A percentile compares a stretch with the other conserved stretches of the same genome.
phyloP scores from a whole-genome alignment of 2,888 invertebrate species.

The Macaria liturata region DNA sequence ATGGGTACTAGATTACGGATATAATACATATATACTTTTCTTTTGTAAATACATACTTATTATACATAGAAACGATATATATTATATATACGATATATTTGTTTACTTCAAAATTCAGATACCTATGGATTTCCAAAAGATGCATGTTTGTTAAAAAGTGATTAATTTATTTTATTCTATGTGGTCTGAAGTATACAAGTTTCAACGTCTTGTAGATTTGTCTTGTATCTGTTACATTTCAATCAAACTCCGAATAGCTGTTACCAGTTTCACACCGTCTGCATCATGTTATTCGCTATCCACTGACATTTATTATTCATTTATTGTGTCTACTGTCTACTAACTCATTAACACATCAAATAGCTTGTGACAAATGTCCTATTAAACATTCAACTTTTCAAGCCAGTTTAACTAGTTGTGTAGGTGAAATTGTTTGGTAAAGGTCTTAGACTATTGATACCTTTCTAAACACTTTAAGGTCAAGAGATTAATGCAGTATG shows the following conservation, averaged over 20 bases:
- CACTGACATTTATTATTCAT: constrained; percentile 43
- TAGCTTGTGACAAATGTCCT: constrained; percentile 25
- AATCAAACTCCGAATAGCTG: not conserved
- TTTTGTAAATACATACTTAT: too few species aligned
- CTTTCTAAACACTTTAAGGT: constrained; percentile 64
- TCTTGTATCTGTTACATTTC: too few species aligned
- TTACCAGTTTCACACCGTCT: constrained; percentile 37
- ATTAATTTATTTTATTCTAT: too few species aligned
- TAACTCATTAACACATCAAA: constrained; percentile 50
- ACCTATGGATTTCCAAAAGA: too few species aligned
- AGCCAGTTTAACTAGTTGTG: constrained; percentile 42
- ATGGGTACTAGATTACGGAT: too few species aligned
- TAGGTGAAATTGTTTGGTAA: constrained; percentile 59
- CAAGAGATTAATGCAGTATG: constrained; percentile 43
- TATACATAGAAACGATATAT: too few species aligned
- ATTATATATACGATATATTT: too few species aligned
- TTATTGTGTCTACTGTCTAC: constrained; percentile 42
- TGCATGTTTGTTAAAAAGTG: too few species aligned
- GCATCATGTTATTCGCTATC: constrained; percentile 31
- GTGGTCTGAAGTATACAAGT: too few species aligned
- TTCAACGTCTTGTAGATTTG: too few species aligned
- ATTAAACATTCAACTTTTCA: constrained; percentile 16
- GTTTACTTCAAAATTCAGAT: too few species aligned
- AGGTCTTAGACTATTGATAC: constrained; percentile 45
- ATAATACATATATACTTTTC: too few species aligned